Evolutionary conservation across 1,140 invertebrate species (phyloP).

Genomic region (Subanguina moxae): DNA sequence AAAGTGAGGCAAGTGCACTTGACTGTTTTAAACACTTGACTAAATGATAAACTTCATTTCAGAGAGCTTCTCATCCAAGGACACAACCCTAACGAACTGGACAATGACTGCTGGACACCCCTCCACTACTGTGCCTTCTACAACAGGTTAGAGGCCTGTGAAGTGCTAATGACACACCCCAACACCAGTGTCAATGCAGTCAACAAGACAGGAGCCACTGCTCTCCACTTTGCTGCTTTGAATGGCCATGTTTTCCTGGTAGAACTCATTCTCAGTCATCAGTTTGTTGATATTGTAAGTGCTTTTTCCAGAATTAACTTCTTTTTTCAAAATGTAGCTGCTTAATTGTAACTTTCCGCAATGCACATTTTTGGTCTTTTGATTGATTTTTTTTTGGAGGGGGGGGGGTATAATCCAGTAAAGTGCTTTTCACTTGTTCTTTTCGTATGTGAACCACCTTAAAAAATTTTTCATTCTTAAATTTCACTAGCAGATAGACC

Average conservation of each 20-base stretch:
- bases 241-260: slow-evolving; percentile 50
- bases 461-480: too few species aligned
- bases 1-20: slow-evolving; percentile 36
- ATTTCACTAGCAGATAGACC: too few species aligned
- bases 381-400: too few species aligned
- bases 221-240: slow-evolving; percentile 54
- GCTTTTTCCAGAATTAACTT: too few species aligned
- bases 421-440: too few species aligned
- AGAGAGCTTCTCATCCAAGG: slow-evolving; percentile 47
- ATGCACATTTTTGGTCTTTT: too few species aligned
- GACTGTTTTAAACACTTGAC: not conserved
- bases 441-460: too few species aligned
- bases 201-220: slow-evolving; percentile 51
- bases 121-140: slow-evolving; percentile 55
- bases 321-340: too few species aligned
- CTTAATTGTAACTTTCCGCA: too few species aligned
- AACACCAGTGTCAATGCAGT: slow-evolving; percentile 44
- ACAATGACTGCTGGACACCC: slow-evolving; percentile 53
- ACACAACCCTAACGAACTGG: slow-evolving; percentile 45
- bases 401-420: too few species aligned
- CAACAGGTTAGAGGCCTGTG: slow-evolving; percentile 39
- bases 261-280: slow-evolving; percentile 50
- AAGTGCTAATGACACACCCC: slow-evolving; percentile 43
- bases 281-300: slow-evolving; percentile 47
- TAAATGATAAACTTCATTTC: not conserved